Evolutionary conservation across 2,888 invertebrate species (phyloP), one percentile per base, ranked within the genome.

Genomic region (Oscheius myriophilus): DNA sequence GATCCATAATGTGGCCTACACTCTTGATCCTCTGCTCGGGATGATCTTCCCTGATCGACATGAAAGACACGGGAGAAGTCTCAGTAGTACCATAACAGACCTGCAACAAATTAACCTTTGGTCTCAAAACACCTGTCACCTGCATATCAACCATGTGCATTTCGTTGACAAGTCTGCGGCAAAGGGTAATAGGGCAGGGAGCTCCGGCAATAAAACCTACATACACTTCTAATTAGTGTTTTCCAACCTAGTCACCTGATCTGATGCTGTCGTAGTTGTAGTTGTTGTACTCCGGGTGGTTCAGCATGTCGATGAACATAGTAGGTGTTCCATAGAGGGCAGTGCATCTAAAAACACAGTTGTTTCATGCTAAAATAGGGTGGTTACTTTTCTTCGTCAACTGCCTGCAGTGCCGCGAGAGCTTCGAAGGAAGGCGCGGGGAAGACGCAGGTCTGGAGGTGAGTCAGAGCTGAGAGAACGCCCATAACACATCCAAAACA

Each of bases 401-500:
- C 90, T 0, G 92, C 90, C 55, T 90, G 87, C 4, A 93, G 86
- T 0, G 91, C 89, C 42, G 89, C 89, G n/a, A 89, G 88, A 0
- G 92, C 90, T 84, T 91, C 90, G 81, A 89, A 89, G 0, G 82
- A 76, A 4, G 86, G 83, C 3, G 87, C 82, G 0, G 89, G 89
- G 68, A 87, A 87, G 14, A 89, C 87, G 62, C 83, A 78, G 0
- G 87, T 86, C 21, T 87, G 79, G 26, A 69, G 68, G 81, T 90
- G 88, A 39, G 90, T 88, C 33, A 92, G 82, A 7, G 88, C 89
- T 0, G 89, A 88, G 43, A 92, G 80, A 33, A 91, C 88, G 0
- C 91, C 91, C 25, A 91, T 87, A 0, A 91, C 89, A 67, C 91
- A 90, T 0, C 93, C 93, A 85, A 91, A 93, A 25, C 91, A 92